A percentile compares a stretch with the other conserved stretches of the same genome.
phyloP scores from a whole-genome alignment of 2,113 vertebrate genomes.

The Atlantisia rogersi region DNA sequence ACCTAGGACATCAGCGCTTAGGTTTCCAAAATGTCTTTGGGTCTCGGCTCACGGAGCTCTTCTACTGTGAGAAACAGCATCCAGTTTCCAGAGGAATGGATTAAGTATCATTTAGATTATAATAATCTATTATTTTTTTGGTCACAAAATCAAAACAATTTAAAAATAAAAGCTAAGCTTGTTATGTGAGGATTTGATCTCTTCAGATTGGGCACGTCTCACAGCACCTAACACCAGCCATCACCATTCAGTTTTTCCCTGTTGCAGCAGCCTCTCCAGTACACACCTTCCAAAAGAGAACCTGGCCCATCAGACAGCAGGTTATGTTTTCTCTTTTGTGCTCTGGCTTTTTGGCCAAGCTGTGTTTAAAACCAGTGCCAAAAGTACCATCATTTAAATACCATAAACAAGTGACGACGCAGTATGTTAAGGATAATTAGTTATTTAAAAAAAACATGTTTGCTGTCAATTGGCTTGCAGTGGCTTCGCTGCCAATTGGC shows the following conservation, averaged over 20 bases:
- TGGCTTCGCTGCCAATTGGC: slow-evolving; percentile 68
- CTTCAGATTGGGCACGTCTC: neutral
- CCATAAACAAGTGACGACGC: slow-evolving; percentile 70
- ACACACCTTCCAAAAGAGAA: neutral
- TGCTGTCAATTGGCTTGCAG: slow-evolving; percentile 73
- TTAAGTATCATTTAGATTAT: neutral
- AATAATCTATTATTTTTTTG: neutral
- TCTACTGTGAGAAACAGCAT: neutral
- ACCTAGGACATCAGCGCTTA: neutral
- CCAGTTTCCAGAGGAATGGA: neutral
- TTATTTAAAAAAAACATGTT: slow-evolving; percentile 65
- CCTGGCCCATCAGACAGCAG: neutral
- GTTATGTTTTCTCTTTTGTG: neutral
- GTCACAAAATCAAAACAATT: neutral
- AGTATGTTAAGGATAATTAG: slow-evolving; percentile 75
- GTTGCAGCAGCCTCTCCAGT: neutral
- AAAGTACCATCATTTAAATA: slow-evolving; percentile 60
- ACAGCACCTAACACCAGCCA: neutral
- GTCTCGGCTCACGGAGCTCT: neutral
- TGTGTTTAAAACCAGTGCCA: slow-evolving; percentile 54
- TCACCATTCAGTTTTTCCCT: neutral
- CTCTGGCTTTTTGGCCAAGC: slow-evolving; percentile 34
- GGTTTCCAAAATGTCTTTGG: neutral
- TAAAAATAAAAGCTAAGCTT: neutral
- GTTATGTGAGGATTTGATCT: neutral